Evolutionary conservation across 2,113 vertebrate genomes (phyloP).

Genomic region (Trogon melanurus): DNA sequence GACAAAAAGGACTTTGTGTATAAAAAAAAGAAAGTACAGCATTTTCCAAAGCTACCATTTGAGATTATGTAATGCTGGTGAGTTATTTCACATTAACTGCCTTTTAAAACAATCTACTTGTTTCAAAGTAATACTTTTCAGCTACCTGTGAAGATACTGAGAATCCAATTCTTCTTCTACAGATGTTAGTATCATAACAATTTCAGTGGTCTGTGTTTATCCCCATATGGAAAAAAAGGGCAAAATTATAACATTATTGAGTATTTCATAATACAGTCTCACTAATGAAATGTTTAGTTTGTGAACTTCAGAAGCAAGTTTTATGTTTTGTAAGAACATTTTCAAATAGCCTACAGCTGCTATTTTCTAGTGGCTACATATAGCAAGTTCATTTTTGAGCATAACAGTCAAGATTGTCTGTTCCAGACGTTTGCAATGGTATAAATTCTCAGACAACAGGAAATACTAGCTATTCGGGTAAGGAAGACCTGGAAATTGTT

Average conservation of each 20-base stretch:
- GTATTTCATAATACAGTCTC: not conserved
- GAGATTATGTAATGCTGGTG: not conserved
- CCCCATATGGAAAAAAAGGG: not conserved
- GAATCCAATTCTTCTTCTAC: not conserved
- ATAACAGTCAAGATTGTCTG: not conserved
- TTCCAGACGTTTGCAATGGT: not conserved
- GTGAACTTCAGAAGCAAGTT: not conserved
- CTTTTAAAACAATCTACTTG: not conserved
- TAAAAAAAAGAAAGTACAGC: not conserved
- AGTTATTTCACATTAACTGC: not conserved
- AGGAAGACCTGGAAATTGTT: not conserved
- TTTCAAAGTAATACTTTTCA: not conserved
- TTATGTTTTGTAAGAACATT: not conserved
- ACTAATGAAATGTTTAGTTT: not conserved
- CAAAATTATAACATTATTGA: not conserved
- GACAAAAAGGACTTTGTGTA: not conserved
- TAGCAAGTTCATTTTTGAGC: accelerated
- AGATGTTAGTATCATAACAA: not conserved
- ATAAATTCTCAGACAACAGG: not conserved
- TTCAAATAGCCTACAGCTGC: not conserved
- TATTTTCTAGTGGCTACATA: not conserved
- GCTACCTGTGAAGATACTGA: not conserved
- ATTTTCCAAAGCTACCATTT: not conserved
- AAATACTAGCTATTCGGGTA: not conserved
- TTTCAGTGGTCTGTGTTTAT: not conserved